Base-by-base conservation (phyloP, 2,888 invertebrate species). In the Rutpela maculata region DNA sequence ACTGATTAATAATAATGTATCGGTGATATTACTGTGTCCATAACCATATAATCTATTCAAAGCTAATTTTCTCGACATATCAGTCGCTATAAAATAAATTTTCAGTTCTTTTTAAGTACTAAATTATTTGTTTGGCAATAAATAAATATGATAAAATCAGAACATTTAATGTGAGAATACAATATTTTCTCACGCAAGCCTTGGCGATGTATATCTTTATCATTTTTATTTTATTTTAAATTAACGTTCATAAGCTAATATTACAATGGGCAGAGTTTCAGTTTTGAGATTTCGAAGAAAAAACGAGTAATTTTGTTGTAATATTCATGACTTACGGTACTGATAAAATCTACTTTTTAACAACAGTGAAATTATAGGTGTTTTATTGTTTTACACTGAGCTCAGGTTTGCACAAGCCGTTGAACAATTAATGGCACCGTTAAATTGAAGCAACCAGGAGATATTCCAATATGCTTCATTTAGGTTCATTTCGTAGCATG, bases 151-250 rank as follows among this genome's bases (percentile, higher is more conserved):
- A 57, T 68, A 68, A 56, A 68, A 68, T 38, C 43, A 55, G 15
- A 9, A 31, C 56, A 68, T 55, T 31, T 55, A 17, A 1, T 50
- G 68, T 57, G 68, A 57, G 56, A 68, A 18, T 68, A 57, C 4
- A n/a, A 65, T n/a, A 43, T 17, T 55, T 57, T 68, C 68, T 26
- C 56, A 68, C 56, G 56, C 56, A 56, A 43, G 68, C 22, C 68
- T 68, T 55, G 68, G 31, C 15, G 67, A 10, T 68, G 65, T 6
- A 26, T 68, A 19, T 18, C 26, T 26, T 18, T 35, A 31, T 66
- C 26, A 43, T 66, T 15, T 38, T 43, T 22, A 60, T 15, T 38
- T 43, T 22, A 60, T 60, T 22, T 15, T 60, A 26, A 60, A 22
- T 60, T 11, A 22, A 60, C 59, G 19, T 11, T 19, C 22, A 60